Percentiles rank a stretch among this genome's conserved stretches.
phyloP scores from a whole-genome alignment of 2,888 invertebrate species.

The Calliphora vomitoria region DNA sequence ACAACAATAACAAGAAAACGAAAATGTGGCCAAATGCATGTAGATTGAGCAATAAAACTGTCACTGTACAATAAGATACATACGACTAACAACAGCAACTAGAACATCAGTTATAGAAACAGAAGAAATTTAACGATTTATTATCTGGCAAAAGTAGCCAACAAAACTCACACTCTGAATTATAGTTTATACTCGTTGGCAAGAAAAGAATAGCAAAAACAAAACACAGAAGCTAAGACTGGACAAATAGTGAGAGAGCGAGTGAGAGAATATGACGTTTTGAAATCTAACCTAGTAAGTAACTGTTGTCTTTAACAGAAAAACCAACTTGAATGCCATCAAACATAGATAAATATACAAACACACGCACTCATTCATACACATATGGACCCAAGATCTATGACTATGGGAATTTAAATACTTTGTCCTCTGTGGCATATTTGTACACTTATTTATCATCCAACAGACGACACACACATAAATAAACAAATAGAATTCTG shows the following conservation, averaged over 20 bases:
- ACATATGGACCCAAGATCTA: constrained; percentile 50
- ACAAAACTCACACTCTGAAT: constrained; percentile 55
- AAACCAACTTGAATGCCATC: constrained; percentile 48
- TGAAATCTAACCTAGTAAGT: constrained; percentile 47
- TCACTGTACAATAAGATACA: constrained; percentile 71
- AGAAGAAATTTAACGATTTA: constrained; percentile 75
- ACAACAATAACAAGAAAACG: constrained; percentile 59
- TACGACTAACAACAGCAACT: constrained; percentile 10
- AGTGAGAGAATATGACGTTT: constrained; percentile 4
- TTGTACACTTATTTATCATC: constrained; percentile 36
- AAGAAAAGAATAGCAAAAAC: background rate
- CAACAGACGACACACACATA: background rate
- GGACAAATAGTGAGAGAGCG: background rate
- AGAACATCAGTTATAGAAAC: constrained; percentile 41
- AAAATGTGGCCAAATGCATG: constrained; percentile 76
- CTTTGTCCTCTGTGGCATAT: constrained; percentile 47
- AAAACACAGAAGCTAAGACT: background rate
- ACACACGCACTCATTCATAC: background rate
- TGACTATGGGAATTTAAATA: constrained; percentile 72
- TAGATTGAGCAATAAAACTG: constrained; percentile 77
- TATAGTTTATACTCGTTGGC: constrained; percentile 16
- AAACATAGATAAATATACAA: constrained; percentile 5
- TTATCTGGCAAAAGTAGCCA: constrained; percentile 76
- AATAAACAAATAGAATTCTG: background rate
- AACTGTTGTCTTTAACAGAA: constrained; percentile 36